These are phyloP conservation scores for Semotilus atromaculatus DNA, from an alignment of 2,797 vertebrate species.

Conservation along the genomic window DNA sequence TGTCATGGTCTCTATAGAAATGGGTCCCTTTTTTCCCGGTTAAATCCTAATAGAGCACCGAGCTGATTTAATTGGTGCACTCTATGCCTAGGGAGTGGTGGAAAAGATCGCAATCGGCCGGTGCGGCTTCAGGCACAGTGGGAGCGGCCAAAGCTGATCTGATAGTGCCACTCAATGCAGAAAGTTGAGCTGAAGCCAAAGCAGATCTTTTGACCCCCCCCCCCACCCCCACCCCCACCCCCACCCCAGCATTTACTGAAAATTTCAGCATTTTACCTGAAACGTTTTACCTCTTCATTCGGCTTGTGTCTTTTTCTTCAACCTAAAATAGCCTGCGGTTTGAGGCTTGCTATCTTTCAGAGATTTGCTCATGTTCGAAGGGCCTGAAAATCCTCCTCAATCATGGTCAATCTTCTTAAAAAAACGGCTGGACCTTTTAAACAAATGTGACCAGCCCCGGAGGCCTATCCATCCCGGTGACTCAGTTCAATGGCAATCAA, in stretches of 20 bases:
- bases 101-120: slow-evolving; percentile 62
- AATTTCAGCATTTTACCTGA: slow-evolving; percentile 55
- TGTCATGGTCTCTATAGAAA: slow-evolving; percentile 56
- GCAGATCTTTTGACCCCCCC: slow-evolving; percentile 56
- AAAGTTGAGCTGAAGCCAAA: slow-evolving; percentile 56
- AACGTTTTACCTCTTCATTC: slow-evolving; percentile 39
- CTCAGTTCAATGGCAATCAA: slow-evolving; percentile 54
- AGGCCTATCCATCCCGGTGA: slow-evolving; percentile 47
- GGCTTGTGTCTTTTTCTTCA: slow-evolving; percentile 44
- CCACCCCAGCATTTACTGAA: too few species aligned
- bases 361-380: slow-evolving; percentile 52
- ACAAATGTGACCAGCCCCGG: slow-evolving; percentile 40
- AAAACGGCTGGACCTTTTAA: slow-evolving; percentile 54
- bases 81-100: slow-evolving; percentile 61
- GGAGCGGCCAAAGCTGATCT: slow-evolving; percentile 58
- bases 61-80: slow-evolving; percentile 65
- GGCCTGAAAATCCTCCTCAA: slow-evolving; percentile 61
- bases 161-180: slow-evolving; percentile 57
- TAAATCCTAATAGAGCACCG: slow-evolving; percentile 64
- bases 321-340: slow-evolving; percentile 44
- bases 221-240: too few species aligned
- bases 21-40: slow-evolving; percentile 45
- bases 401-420: slow-evolving; percentile 63
- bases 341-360: slow-evolving; percentile 50
- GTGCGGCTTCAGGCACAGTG: slow-evolving; percentile 52